Conservation (phyloP, 2,888 invertebrate genomes). For the Drosophila prostipennis region DNA sequence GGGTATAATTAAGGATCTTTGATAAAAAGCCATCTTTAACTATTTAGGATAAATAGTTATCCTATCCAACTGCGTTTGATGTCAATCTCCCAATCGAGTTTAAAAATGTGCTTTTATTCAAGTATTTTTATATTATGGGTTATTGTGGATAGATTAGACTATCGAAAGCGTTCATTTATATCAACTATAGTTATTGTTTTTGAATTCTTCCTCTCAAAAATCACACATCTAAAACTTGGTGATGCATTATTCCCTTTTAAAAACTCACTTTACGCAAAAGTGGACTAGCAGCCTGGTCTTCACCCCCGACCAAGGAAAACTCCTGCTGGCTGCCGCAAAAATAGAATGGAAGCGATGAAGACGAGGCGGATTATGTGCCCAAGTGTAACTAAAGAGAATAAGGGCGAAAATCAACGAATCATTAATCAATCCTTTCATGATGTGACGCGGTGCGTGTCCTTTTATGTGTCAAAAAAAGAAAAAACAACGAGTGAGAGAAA, state of each 20-base stretch:
- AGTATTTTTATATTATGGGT: too few relatives aligned
- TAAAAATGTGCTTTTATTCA: too few relatives aligned
- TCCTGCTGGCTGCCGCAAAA: conserved; percentile 54
- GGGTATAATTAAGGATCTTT: too few relatives aligned
- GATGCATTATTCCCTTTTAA: conserved; percentile 57
- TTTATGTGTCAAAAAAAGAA: conserved; percentile 80
- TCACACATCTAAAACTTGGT: conserved; percentile 14
- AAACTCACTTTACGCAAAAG: conserved; percentile 74
- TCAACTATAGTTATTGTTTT: background rate
- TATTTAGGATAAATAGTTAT: too few relatives aligned
- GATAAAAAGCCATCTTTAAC: too few relatives aligned
- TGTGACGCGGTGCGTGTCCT: conserved; percentile 84
- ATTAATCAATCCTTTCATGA: conserved; percentile 84
- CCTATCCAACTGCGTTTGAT: too few relatives aligned
- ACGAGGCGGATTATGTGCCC: conserved; percentile 81
- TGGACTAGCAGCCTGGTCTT: conserved; percentile 33
- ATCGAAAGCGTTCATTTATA: too few relatives aligned
- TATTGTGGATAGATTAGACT: too few relatives aligned
- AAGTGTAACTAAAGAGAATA: conserved; percentile 83
- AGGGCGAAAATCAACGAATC: conserved; percentile 83
- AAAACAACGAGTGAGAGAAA: conserved; percentile 49
- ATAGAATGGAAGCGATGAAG: conserved; percentile 66
- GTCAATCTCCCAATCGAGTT: too few relatives aligned
- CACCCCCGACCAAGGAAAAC: background rate
- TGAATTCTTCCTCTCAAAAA: background rate